phyloP scores from a whole-genome alignment of 2,797 vertebrate species.

The Acanthurus tractus region DNA sequence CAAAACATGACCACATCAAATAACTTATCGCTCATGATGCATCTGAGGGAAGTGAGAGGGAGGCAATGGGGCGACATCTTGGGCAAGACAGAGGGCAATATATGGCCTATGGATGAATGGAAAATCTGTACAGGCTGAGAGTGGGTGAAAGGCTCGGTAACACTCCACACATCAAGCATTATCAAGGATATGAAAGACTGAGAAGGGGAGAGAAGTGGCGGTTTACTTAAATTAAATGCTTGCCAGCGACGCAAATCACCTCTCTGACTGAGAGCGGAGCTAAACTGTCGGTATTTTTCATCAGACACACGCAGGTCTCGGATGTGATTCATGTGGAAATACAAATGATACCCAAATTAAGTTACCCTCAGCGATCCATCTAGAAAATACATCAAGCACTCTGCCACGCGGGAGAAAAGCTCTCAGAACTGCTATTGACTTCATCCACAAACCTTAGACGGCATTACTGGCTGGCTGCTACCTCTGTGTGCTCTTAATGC shows the following conservation, averaged over 20 bases:
- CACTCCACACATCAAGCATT: constrained; percentile 29
- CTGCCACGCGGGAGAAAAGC: constrained; percentile 47
- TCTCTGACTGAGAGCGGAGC: constrained; percentile 32
- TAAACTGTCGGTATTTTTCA: constrained; percentile 66
- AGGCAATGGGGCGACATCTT: constrained; percentile 27
- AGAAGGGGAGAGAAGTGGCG: constrained; percentile 39
- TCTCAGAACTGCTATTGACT: constrained; percentile 44
- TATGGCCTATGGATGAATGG: constrained; percentile 32
- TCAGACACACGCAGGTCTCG: constrained; percentile 34
- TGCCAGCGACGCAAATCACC: constrained; percentile 66
- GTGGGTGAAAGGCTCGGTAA: constrained; percentile 35
- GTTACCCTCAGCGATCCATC: constrained; percentile 63
- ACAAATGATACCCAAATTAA: constrained; percentile 77
- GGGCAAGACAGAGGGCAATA: constrained; percentile 14
- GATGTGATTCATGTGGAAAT: constrained; percentile 69
- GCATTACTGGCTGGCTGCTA: constrained; percentile 10
- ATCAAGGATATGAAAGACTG: constrained; percentile 53
- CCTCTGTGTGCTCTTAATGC: constrained; percentile 1
- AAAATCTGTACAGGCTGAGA: constrained; percentile 34
- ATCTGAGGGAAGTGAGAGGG: constrained; percentile 31
- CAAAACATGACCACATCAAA: constrained; percentile 57
- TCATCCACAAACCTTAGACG: constrained; percentile 52
- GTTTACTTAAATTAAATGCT: constrained; percentile 75
- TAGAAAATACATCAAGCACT: constrained; percentile 64
- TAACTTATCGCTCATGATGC: constrained; percentile 51